phyloP scores from a whole-genome alignment of 2,888 invertebrate species.

The Plemyria rubiginata region DNA sequence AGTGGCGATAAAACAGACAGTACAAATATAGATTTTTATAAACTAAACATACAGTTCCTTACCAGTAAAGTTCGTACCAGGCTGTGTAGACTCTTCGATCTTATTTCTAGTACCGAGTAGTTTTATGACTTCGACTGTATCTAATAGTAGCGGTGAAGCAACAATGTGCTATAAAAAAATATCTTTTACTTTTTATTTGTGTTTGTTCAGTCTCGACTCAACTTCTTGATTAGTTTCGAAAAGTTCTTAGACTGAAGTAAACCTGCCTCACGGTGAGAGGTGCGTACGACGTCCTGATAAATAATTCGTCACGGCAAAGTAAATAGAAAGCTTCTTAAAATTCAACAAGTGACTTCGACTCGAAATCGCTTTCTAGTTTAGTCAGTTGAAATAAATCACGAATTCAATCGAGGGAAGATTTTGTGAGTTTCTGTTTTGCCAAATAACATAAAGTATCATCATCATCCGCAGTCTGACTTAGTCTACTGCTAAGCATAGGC shows the following conservation, averaged over 20 bases:
- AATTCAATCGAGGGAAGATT: slow-evolving; percentile 30
- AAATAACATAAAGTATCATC: not conserved
- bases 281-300: slow-evolving; percentile 39
- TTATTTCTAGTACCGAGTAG: slow-evolving; percentile 27
- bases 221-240: slow-evolving; percentile 46
- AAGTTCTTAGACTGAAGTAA: slow-evolving; percentile 41
- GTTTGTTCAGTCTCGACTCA: slow-evolving; percentile 39
- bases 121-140: slow-evolving; percentile 35
- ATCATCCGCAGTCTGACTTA: too few species aligned
- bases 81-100: slow-evolving; percentile 21
- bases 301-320: slow-evolving; percentile 42
- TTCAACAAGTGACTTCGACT: slow-evolving; percentile 42
- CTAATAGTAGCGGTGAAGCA: slow-evolving; percentile 33
- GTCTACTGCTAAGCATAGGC: too few species aligned
- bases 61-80: slow-evolving; percentile 29
- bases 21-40: slow-evolving; percentile 6
- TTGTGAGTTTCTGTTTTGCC: slow-evolving; percentile 32
- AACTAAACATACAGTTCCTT: slow-evolving; percentile 15
- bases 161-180: slow-evolving; percentile 36
- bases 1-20: not conserved
- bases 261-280: slow-evolving; percentile 38
- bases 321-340: slow-evolving; percentile 44
- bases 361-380: slow-evolving; percentile 44
- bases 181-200: slow-evolving; percentile 44
- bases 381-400: slow-evolving; percentile 41